A percentile compares a stretch with the other conserved stretches of the same genome.
Conservation (phyloP, 2,113 vertebrate genomes). For the Microcebus murinus region DNA sequence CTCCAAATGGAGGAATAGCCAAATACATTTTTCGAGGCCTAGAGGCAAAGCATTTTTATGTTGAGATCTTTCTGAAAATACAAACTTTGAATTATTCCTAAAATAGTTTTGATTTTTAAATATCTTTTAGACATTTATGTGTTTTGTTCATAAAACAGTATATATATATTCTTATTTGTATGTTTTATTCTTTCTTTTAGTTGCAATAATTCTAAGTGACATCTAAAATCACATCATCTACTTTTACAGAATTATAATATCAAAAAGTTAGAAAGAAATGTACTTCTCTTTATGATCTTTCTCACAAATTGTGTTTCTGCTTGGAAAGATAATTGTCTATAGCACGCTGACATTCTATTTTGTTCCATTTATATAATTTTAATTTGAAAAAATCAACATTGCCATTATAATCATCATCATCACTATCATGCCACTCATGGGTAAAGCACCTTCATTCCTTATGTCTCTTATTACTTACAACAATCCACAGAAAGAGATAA, state of each 20-base stretch:
- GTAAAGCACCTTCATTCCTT: not conserved
- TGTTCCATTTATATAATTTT: not conserved
- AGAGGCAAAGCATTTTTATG: constrained; percentile 24
- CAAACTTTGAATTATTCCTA: constrained; percentile 16
- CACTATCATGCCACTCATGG: not conserved
- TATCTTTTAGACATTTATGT: not conserved
- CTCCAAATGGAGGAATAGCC: not conserved
- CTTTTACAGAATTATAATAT: not conserved
- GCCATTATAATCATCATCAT: not conserved
- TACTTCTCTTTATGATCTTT: not conserved
- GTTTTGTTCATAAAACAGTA: constrained; percentile 10
- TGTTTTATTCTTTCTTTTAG: not conserved
- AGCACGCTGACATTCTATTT: not conserved
- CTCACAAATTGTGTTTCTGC: not conserved
- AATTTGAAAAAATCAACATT: not conserved
- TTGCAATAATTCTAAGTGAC: not conserved
- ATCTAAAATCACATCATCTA: not conserved
- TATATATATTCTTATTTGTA: not conserved
- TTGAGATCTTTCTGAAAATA: constrained; percentile 23
- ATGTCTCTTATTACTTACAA: not conserved
- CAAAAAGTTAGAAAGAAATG: not conserved
- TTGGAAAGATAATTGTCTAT: not conserved
- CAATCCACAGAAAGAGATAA: not conserved
- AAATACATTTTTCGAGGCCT: constrained; percentile 8
- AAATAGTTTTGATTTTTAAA: constrained; percentile 30